Percentiles rank a stretch among this genome's conserved stretches.
phyloP scores from a whole-genome alignment of 2,888 invertebrate genomes.

The Choreutis nemorana region DNA sequence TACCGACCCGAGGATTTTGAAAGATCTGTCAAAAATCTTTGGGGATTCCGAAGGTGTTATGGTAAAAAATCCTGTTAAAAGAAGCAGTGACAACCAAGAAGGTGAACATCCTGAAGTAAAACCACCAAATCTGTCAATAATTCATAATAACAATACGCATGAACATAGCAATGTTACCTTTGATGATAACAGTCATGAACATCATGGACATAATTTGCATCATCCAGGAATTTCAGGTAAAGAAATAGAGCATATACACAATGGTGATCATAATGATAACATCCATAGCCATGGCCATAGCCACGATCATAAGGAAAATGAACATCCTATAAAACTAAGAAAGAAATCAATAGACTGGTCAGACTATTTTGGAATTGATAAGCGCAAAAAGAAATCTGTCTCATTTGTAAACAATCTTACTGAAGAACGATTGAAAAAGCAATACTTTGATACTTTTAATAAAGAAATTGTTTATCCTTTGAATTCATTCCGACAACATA shows the following conservation, averaged over 20 bases:
- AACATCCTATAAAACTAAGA: conserved; percentile 65
- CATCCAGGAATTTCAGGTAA: conserved; percentile 33
- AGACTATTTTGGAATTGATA: conserved; percentile 86
- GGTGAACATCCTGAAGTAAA: conserved; percentile 34
- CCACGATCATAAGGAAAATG: conserved; percentile 13
- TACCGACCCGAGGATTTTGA: conserved; percentile 75
- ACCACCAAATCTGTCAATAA: conserved; percentile 35
- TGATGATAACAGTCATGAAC: conserved; percentile 40
- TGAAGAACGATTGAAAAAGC: conserved; percentile 50
- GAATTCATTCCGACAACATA: conserved; percentile 39
- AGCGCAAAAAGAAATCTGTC: conserved; percentile 73
- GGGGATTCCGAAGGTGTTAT: conserved; percentile 42
- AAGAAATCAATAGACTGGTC: conserved; percentile 90
- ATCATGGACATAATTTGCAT: conserved; percentile 32
- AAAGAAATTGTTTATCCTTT: conserved; percentile 49
- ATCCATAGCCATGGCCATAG: conserved; percentile 8
- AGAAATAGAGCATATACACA: conserved; percentile 18
- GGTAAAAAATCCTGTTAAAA: conserved; percentile 63
- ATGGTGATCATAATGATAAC: conserved; percentile 17
- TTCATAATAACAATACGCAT: conserved; percentile 23
- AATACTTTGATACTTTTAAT: conserved; percentile 51
- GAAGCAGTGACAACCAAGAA: conserved; percentile 46
- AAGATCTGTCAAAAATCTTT: conserved; percentile 75
- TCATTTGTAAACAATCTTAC: conserved; percentile 35
- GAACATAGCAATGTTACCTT: conserved; percentile 13